Evolutionary conservation across 1,140 invertebrate genomes (phyloP), one percentile per base, ranked within the genome.

Genomic region (Drosophila equinoxialis): DNA sequence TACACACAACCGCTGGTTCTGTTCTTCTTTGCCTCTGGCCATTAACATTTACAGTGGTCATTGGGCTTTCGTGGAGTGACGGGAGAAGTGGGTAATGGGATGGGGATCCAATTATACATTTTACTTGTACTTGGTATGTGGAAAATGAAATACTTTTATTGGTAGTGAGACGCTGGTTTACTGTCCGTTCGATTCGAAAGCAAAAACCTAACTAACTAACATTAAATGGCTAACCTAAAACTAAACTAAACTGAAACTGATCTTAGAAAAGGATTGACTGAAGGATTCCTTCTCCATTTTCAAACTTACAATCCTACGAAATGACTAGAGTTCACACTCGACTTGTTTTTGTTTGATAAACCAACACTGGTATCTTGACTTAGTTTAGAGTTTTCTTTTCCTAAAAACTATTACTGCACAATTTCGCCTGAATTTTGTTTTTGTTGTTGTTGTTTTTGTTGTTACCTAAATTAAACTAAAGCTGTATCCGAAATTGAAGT

Each of bases 321-420:
- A 91, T 91, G 90, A 91, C 90, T 91, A 91, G 90, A 91, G 90
- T 73, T 91, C 63, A 91, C 90, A 91, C 90, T 91, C 90, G 72
- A 77, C 73, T 85, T 51, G 45, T 11, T 5, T 76, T 77, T 45
- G 41, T 23, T 76, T 76, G 65, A 51, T 68, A 42, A 7, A 77
- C 79, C 76, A 83, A 81, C 58, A 63, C 73, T 63, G 75, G 60
- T 62, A 73, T 39, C 77, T 85, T 77, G 71, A 55, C 60, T 84
- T 80, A 42, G 54, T 73, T 77, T 81, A 85, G 71, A 68, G 39
- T 70, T 71, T 71, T 64, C 65, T 10, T 10, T 51, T 71, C 86
- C 89, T 90, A 89, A 79, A 23, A 75, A 63, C 69, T 90, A 91
- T 79, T 91, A 91, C 90, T 91, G 90, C 90, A 91, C 90, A 81